phyloP scores from a whole-genome alignment of 1,140 invertebrate species.

The Bombus picipes region DNA sequence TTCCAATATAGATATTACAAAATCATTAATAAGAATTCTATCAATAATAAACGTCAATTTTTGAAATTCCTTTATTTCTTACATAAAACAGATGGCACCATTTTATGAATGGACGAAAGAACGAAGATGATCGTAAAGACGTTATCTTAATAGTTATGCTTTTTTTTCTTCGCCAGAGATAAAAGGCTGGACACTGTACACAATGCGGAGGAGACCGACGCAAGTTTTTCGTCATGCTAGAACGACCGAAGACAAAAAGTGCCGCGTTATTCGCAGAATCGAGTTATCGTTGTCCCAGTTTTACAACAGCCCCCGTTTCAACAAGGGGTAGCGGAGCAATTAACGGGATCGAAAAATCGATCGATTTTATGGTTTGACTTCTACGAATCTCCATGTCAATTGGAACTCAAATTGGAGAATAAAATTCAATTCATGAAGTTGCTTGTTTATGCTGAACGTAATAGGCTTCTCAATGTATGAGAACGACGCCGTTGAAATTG shows the following conservation, averaged over 20 bases:
- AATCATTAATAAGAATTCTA: neutral
- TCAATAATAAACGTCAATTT: neutral
- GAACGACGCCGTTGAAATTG: neutral
- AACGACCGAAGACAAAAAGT: constrained; percentile 1
- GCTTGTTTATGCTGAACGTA: neutral
- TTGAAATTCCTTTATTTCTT: neutral
- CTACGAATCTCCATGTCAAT: constrained; percentile 1
- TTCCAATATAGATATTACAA: neutral
- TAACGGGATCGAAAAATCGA: constrained; percentile 26
- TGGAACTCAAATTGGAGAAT: neutral
- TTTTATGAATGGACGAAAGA: neutral
- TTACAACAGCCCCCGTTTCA: neutral
- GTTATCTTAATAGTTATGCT: too few relatives aligned
- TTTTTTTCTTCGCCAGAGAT: neutral
- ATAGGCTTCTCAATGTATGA: neutral
- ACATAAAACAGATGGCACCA: neutral
- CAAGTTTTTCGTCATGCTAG: neutral
- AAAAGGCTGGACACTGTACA: neutral
- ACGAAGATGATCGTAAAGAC: too few relatives aligned
- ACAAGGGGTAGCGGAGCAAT: neutral
- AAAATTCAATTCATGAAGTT: neutral
- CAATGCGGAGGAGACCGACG: too few relatives aligned
- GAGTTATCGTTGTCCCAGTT: constrained; percentile 40
- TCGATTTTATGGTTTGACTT: neutral
- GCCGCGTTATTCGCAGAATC: constrained; percentile 11